Evolutionary conservation across 1,140 invertebrate species (phyloP).

Genomic region (Nomia melanderi): DNA sequence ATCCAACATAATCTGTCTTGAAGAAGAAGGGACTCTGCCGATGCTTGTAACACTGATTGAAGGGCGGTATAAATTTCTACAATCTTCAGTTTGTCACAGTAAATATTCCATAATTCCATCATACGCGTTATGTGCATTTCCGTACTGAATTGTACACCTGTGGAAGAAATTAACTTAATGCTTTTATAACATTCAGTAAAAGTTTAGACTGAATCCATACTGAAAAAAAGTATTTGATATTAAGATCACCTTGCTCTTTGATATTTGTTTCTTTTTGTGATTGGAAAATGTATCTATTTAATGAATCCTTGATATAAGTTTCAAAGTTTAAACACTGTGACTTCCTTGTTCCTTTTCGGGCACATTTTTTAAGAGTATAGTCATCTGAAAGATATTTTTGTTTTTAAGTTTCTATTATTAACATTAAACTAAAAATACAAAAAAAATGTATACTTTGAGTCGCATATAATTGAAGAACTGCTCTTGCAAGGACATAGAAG

Average conservation of each 20-base stretch:
- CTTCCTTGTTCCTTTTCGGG: slow-evolving; percentile 82
- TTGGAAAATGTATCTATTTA: slow-evolving; percentile 67
- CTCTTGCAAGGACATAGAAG: slow-evolving; percentile 83
- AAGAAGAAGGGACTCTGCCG: slow-evolving; percentile 75
- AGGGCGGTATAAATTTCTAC: slow-evolving; percentile 74
- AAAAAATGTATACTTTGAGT: slow-evolving; percentile 75
- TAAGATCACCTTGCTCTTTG: slow-evolving; percentile 32
- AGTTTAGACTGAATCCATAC: background rate
- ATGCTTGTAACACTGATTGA: slow-evolving; percentile 74
- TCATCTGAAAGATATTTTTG: slow-evolving; percentile 79
- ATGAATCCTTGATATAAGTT: slow-evolving; percentile 79
- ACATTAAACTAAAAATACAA: too few species aligned
- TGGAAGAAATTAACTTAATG: slow-evolving; percentile 31
- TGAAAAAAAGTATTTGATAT: background rate
- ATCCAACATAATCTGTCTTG: slow-evolving; percentile 74
- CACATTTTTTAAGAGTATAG: slow-evolving; percentile 80
- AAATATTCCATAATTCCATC: slow-evolving; percentile 64
- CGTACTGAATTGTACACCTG: slow-evolving; percentile 35
- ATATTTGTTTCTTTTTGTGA: slow-evolving; percentile 18
- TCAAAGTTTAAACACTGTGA: slow-evolving; percentile 79
- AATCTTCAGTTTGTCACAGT: slow-evolving; percentile 61
- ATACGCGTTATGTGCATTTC: slow-evolving; percentile 62
- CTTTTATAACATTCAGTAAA: slow-evolving; percentile 7
- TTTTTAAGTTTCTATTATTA: too few species aligned
- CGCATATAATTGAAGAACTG: slow-evolving; percentile 83